Evolutionary conservation across 2,797 vertebrate genomes (phyloP), one percentile per base, ranked within the genome.

Genomic region (Cryptoblepharus egeriae): DNA sequence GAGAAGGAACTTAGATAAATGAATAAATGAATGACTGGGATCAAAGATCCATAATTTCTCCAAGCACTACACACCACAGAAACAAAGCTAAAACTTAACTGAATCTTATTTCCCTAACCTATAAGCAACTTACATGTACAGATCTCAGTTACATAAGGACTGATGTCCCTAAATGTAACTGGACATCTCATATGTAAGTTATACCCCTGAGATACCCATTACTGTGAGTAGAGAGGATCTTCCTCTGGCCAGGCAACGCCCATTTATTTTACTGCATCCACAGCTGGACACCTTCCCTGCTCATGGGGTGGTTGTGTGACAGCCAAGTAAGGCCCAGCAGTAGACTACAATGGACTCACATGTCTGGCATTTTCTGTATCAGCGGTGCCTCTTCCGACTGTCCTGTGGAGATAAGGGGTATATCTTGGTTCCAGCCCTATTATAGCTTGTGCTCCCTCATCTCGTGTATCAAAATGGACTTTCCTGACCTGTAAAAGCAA

Each of bases 401-500:
- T 45, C 71, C 88, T 88, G 80, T 89, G 83, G 15, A 93, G 91
- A 30, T 87, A 12, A 1, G 93, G 91, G 55, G 67, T 6, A 1
- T 90, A 83, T 80, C 75, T 90, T 73, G 93, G 93, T 74, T 92
- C 90, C 85, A 94, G 77, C 7, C 95, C 93, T 0, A 87, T 52
- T 61, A 94, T 82, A 57, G 77, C 58, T 64, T 85, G 77, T 0
- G 93, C 60, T 16, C 93, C 91, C 0, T 93, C 85, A 20, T 94
- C 90, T 67, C 80, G 86, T 35, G 94, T 95, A 63, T 95, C 89
- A 18, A 95, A 93, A 77, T 95, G 94, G 75, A 94, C 94, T 63
- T 91, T 93, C 72, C 88, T 93, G 70, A 93, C 93, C 95, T 95
- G 80, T 55, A 57, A 84, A 65, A 79, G 72, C 35, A 75, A 81